These are phyloP conservation scores for Drosophila santomea DNA, from an alignment of 1,140 invertebrate species.

Conservation along the genomic window DNA sequence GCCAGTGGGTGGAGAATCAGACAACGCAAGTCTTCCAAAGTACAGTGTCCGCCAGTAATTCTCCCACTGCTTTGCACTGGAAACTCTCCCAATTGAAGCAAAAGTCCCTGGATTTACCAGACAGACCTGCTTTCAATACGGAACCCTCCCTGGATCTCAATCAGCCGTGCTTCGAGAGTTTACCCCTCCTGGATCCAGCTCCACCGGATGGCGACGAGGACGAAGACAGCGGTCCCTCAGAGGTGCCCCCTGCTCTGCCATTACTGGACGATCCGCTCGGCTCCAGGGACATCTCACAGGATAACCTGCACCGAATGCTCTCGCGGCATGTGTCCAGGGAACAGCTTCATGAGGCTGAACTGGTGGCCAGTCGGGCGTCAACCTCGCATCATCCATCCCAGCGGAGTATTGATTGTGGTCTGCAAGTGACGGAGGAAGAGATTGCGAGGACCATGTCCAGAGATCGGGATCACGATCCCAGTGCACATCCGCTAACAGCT, in stretches of 20 bases:
- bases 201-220: constrained; percentile 88
- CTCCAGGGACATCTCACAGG: constrained; percentile 91
- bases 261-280: constrained; percentile 91
- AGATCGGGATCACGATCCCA: constrained; percentile 88
- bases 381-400: constrained; percentile 85
- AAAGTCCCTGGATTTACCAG: constrained; percentile 75
- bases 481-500: constrained; percentile 91
- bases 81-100: constrained; percentile 82
- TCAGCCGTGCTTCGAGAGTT: constrained; percentile 39
- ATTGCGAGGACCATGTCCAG: constrained; percentile 93
- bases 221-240: constrained; percentile 89
- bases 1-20: constrained; percentile 97
- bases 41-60: constrained; percentile 64
- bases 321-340: constrained; percentile 86
- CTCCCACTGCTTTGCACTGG: constrained; percentile 66
- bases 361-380: constrained; percentile 60
- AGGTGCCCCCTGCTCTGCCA: constrained; percentile 90
- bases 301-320: constrained; percentile 89
- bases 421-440: constrained; percentile 96
- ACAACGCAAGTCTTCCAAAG: constrained; percentile 89
- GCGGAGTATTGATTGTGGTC: constrained; percentile 85
- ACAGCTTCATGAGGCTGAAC: constrained; percentile 81
- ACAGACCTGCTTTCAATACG: constrained; percentile 49
- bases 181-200: constrained; percentile 61
- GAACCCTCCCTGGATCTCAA: constrained; percentile 39